Evolutionary conservation across 2,888 invertebrate genomes (phyloP), one percentile per base, ranked within the genome.

Genomic region (Poecilobothrus nobilitatus): DNA sequence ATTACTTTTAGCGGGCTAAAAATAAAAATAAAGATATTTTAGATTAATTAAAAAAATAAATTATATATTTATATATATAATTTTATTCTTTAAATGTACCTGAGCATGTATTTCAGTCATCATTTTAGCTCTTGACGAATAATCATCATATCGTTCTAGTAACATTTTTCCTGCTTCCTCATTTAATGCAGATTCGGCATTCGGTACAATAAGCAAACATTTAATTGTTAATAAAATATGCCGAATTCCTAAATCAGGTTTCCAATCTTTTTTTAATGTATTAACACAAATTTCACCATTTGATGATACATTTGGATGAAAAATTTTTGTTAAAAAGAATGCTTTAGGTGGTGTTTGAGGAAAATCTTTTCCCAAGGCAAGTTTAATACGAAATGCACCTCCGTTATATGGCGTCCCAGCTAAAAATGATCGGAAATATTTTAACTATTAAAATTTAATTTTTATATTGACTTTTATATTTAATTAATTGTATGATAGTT

Each of bases 221-320:
- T 94, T 94, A 71, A 97, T 89, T 71, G 96, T 93, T 82, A 95
- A 84, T 79, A 97, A 85, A 83, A 96, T 92, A 83, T 97, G 96
- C 86, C 91, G 93, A 73, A 97, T 92, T 79, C 97, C 97, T 79
- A 95, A 88, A 85, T 95, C 94, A 71, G 95, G 89, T 80, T 94
- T 94, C 97, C 97, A 97, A 85, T 96, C 97, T 83, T 92, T 95
- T 83, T 94, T 94, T 72, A 97, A 85, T 71, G 97, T 96, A 83
- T 96, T 95, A 9, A 97, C 97, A 84, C 97, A 97, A 78, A 97
- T 97, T 83, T 96, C 96, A 71, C 97, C 97, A 84, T 91, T 93
- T 71, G 87, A 84, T 66, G 96, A 91, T 75, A 97, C 96, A 85
- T 97, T 97, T 34, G 97, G 97, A 83, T 97, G 97, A 84, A 97